Conservation (phyloP, 2,888 invertebrate species). For the Thelaira solivaga region DNA sequence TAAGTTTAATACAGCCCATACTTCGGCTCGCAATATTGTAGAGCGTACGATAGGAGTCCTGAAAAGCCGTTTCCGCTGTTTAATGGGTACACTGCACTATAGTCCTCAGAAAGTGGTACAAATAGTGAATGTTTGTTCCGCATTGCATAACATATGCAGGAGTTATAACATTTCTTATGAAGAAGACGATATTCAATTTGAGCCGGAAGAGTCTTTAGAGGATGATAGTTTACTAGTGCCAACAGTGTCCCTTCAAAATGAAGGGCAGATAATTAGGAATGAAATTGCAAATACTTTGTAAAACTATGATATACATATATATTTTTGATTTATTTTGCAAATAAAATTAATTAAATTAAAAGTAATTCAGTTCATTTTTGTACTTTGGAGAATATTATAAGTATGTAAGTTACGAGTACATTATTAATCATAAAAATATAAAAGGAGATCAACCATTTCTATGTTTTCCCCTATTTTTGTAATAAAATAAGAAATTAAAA, state of each 20-base stretch:
- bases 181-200: not conserved
- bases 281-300: constrained; percentile 24
- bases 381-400: too few species aligned
- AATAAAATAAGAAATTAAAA: too few species aligned
- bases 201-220: not conserved
- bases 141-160: constrained; percentile 33
- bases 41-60: constrained; percentile 40
- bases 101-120: constrained; percentile 10
- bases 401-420: too few species aligned
- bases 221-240: not conserved
- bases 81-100: constrained; percentile 16
- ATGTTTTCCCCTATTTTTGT: too few species aligned
- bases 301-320: not conserved
- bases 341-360: not conserved
- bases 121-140: constrained; percentile 19
- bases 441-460: too few species aligned
- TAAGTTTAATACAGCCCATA: constrained; percentile 32
- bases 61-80: constrained; percentile 39
- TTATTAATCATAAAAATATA: too few species aligned
- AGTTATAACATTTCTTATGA: not conserved
- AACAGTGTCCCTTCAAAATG: not conserved
- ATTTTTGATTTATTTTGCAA: too few species aligned
- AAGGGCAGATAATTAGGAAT: constrained; percentile 27
- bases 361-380: not conserved
- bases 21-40: constrained; percentile 34